phyloP scores from a whole-genome alignment of 2,797 vertebrate species.

The Periophthalmus magnuspinnatus region DNA sequence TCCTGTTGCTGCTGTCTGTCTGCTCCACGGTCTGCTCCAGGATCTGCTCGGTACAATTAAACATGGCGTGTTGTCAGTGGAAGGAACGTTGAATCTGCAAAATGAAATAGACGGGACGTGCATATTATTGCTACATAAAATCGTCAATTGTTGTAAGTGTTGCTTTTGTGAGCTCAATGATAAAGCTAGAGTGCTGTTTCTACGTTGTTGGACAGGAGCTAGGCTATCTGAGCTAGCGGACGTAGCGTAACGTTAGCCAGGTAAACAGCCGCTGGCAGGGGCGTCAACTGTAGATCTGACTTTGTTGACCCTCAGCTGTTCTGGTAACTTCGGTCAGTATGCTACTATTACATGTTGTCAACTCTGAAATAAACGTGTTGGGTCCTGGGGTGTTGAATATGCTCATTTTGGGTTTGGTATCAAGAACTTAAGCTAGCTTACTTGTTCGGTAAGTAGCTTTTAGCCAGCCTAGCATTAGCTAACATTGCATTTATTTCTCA shows the following conservation, averaged over 20 bases:
- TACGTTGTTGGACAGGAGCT: conserved; percentile 27
- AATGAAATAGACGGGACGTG: not conserved
- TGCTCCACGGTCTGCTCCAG: not conserved
- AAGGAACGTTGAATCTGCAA: not conserved
- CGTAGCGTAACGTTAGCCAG: conserved; percentile 49
- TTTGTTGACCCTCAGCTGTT: not conserved
- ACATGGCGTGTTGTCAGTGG: conserved; percentile 53
- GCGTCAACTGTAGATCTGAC: conserved; percentile 16
- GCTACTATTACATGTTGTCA: not conserved
- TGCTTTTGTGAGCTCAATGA: not conserved
- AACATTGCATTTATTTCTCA: not conserved
- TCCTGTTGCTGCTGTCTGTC: conserved; percentile 1
- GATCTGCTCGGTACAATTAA: conserved; percentile 18
- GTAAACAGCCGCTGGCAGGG: conserved; percentile 29
- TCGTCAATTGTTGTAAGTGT: conserved; percentile 45
- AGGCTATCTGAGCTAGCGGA: conserved; percentile 3
- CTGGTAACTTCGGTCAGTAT: too few relatives aligned
- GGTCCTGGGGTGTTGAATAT: not conserved
- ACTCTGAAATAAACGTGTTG: not conserved
- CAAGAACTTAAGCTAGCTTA: not conserved
- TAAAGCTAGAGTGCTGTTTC: conserved; percentile 22
- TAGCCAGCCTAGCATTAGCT: not conserved
- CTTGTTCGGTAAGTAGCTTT: not conserved
- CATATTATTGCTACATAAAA: conserved; percentile 7
- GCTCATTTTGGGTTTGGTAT: not conserved